Percentiles rank a stretch among this genome's conserved stretches.
Conservation (phyloP, 2,113 vertebrate species). For the Sitta europaea region DNA sequence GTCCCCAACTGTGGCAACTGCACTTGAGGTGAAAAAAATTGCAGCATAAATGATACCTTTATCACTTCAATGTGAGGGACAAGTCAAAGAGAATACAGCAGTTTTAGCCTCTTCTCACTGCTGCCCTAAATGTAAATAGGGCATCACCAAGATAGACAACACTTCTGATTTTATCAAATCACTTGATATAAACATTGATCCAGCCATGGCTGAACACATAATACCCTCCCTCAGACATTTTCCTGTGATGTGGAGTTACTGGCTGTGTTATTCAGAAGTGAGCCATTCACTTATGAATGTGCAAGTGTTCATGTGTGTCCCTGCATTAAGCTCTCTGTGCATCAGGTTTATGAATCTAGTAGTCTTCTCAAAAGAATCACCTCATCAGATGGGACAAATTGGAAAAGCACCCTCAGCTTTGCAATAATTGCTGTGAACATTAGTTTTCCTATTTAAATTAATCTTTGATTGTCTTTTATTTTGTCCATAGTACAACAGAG, state of each 20-base stretch:
- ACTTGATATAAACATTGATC: slow-evolving; percentile 53
- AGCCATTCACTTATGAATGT: slow-evolving; percentile 6
- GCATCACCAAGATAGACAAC: background rate
- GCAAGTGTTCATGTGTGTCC: slow-evolving; percentile 37
- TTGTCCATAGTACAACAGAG: slow-evolving; percentile 61
- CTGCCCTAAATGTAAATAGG: background rate
- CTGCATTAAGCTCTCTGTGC: slow-evolving; percentile 43
- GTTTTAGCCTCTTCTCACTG: background rate
- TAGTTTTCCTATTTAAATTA: slow-evolving; percentile 66
- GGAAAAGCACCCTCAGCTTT: slow-evolving; percentile 59
- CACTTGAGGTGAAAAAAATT: background rate
- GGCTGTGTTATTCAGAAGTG: slow-evolving; percentile 56
- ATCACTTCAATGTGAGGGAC: background rate
- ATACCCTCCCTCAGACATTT: background rate
- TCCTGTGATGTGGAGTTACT: slow-evolving; percentile 54
- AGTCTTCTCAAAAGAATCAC: slow-evolving; percentile 66
- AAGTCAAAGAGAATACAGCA: background rate
- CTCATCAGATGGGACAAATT: slow-evolving; percentile 60
- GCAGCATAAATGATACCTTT: background rate
- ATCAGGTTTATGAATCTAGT: slow-evolving; percentile 54
- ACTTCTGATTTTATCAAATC: slow-evolving; percentile 33
- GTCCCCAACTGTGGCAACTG: background rate
- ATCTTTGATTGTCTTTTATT: slow-evolving; percentile 58
- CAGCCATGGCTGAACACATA: slow-evolving; percentile 22
- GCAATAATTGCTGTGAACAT: slow-evolving; percentile 31